Evolutionary conservation across 1,140 invertebrate species (phyloP).

Genomic region (Trichogramma pretiosum): DNA sequence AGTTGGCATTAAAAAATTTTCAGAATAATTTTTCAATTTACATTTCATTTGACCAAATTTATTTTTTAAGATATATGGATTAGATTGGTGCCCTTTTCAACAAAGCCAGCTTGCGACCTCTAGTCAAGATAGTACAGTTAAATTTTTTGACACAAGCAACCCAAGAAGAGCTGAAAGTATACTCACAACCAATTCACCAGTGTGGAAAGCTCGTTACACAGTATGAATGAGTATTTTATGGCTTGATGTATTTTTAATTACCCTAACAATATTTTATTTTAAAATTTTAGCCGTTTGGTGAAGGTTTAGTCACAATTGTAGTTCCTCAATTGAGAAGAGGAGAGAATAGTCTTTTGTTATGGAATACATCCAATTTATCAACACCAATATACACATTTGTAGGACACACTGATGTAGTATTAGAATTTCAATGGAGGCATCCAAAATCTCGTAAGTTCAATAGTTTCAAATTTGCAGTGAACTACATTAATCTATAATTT

Average conservation of each 20-base stretch:
- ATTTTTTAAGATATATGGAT: slow-evolving; percentile 68
- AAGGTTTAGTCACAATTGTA: slow-evolving; percentile 82
- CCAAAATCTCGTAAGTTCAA: slow-evolving; percentile 45
- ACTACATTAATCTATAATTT: neutral
- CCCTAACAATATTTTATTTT: slow-evolving; percentile 9
- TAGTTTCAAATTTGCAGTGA: neutral
- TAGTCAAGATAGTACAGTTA: slow-evolving; percentile 89
- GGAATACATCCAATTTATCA: slow-evolving; percentile 64
- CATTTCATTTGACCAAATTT: too few species aligned
- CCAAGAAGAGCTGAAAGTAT: slow-evolving; percentile 71
- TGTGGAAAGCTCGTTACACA: slow-evolving; percentile 88
- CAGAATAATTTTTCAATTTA: too few species aligned
- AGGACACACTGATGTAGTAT: slow-evolving; percentile 85
- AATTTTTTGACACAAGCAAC: slow-evolving; percentile 87
- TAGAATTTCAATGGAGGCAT: slow-evolving; percentile 89
- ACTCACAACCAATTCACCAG: slow-evolving; percentile 76
- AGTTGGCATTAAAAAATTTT: too few species aligned
- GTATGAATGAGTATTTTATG: slow-evolving; percentile 40
- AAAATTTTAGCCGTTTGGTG: slow-evolving; percentile 71
- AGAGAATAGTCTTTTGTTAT: slow-evolving; percentile 73
- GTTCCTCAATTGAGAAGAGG: slow-evolving; percentile 70
- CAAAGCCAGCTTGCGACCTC: slow-evolving; percentile 84
- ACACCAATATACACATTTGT: slow-evolving; percentile 79
- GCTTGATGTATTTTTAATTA: slow-evolving; percentile 5
- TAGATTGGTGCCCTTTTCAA: slow-evolving; percentile 84